These are phyloP conservation scores for Lithobius niger DNA, from an alignment of 1,140 invertebrate genomes.

Conservation along the genomic window DNA sequence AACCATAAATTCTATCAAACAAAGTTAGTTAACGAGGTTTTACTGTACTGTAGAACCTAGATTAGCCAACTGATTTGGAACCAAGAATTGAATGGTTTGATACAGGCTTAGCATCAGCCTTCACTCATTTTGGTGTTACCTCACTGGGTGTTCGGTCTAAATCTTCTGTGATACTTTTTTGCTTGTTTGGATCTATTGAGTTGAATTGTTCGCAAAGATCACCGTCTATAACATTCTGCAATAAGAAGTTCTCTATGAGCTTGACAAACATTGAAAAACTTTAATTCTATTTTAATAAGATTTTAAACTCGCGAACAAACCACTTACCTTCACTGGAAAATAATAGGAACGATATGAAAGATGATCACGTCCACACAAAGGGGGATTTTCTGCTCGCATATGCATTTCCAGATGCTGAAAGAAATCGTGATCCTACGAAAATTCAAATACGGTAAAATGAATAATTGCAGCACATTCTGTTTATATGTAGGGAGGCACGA, in stretches of 20 bases:
- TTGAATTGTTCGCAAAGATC: constrained; percentile 99
- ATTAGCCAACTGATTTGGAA: not conserved
- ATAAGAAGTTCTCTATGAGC: constrained; percentile 7
- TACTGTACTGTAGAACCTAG: not conserved
- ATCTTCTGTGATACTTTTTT: constrained; percentile 87
- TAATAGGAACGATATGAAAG: constrained; percentile 94
- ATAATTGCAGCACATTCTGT: too few species aligned
- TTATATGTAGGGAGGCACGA: too few species aligned
- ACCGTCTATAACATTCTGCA: constrained; percentile 91
- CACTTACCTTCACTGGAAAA: constrained; percentile 81
- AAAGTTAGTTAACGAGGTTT: too few species aligned
- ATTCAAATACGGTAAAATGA: too few species aligned
- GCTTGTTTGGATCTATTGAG: constrained; percentile 82
- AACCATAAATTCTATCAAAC: too few species aligned
- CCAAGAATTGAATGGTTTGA: too few species aligned
- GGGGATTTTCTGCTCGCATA: constrained; percentile 92
- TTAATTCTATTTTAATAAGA: not conserved
- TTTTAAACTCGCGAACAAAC: not conserved
- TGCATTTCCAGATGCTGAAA: constrained; percentile 99
- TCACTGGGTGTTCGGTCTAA: constrained; percentile 88
- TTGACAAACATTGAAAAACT: too few species aligned
- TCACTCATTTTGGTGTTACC: constrained; percentile 40
- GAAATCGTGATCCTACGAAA: constrained; percentile 81
- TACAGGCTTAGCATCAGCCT: not conserved
- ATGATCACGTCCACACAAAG: constrained; percentile 93